A percentile compares a stretch with the other conserved stretches of the same genome.
These are phyloP conservation scores for Punctoribates punctum DNA, from an alignment of 2,888 invertebrate genomes.

Conservation along the genomic window DNA sequence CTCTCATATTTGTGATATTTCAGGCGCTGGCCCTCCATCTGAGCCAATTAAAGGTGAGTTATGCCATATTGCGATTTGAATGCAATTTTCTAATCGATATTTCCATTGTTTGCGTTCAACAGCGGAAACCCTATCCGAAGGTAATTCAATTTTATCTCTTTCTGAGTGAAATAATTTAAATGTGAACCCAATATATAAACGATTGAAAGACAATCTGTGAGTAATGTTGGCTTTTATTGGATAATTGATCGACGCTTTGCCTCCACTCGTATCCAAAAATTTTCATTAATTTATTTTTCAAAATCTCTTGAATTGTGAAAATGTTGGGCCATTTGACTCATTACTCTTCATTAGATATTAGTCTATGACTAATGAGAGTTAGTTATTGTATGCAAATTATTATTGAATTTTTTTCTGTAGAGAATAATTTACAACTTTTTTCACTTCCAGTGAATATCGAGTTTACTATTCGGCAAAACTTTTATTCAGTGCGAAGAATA, in stretches of 20 bases:
- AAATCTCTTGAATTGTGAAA: not conserved
- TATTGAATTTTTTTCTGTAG: conserved; percentile 9
- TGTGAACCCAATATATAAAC: not conserved
- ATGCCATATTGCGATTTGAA: not conserved
- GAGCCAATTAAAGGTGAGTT: conserved; percentile 43
- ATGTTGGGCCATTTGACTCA: not conserved
- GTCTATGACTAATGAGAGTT: not conserved
- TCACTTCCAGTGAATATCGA: not conserved
- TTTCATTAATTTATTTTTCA: not conserved
- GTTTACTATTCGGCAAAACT: not conserved
- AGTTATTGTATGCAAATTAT: conserved; percentile 4
- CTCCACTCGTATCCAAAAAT: not conserved
- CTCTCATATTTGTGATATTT: not conserved
- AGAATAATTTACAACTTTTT: conserved; percentile 8
- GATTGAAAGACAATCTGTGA: not conserved
- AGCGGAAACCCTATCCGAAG: conserved; percentile 15
- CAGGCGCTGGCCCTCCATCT: conserved; percentile 47
- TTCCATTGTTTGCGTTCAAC: not conserved
- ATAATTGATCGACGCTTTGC: not conserved
- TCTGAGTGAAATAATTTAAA: not conserved
- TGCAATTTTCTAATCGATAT: conserved; percentile 1
- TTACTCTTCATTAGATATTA: not conserved
- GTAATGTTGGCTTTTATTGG: not conserved
- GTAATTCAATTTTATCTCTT: not conserved
- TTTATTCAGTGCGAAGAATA: not conserved